Evolutionary conservation across 2,888 invertebrate species (phyloP).

Genomic region (Meiosimyza platycephala): DNA sequence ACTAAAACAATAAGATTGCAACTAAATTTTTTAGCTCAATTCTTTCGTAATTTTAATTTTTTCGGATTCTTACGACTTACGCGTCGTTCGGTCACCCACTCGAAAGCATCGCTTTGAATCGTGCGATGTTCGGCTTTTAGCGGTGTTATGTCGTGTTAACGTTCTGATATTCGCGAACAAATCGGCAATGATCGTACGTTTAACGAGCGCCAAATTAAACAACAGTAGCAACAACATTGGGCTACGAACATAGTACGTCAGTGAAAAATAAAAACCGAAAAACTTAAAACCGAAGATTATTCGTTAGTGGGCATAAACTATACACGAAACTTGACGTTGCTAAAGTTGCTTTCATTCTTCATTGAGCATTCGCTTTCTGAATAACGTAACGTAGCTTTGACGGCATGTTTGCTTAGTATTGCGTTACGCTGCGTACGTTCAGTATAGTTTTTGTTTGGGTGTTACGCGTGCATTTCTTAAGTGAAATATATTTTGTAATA

Average conservation of each 20-base stretch:
- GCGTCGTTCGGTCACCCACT: slow-evolving; percentile 21
- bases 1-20: slow-evolving; percentile 26
- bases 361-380: slow-evolving; percentile 54
- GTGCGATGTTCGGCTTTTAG: slow-evolving; percentile 19
- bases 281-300: not conserved
- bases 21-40: not conserved
- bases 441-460: not conserved
- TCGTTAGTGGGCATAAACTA: too few relatives aligned
- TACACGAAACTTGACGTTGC: slow-evolving; percentile 28
- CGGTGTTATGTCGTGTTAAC: slow-evolving; percentile 16
- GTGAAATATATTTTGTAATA: too few relatives aligned
- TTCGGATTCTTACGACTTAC: not conserved
- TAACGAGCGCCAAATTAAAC: slow-evolving; percentile 25
- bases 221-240: slow-evolving; percentile 6
- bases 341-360: slow-evolving; percentile 54
- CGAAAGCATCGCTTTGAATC: slow-evolving; percentile 9
- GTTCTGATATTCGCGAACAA: slow-evolving; percentile 28
- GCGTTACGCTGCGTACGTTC: slow-evolving; percentile 30
- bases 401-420: slow-evolving; percentile 45
- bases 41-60: slow-evolving; percentile 15
- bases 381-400: slow-evolving; percentile 51
- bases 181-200: slow-evolving; percentile 43
- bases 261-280: not conserved
- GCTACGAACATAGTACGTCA: slow-evolving; percentile 28
- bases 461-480: not conserved